Base-by-base conservation (phyloP, 1,140 invertebrate species). In the Aphaenogaster rudis region DNA sequence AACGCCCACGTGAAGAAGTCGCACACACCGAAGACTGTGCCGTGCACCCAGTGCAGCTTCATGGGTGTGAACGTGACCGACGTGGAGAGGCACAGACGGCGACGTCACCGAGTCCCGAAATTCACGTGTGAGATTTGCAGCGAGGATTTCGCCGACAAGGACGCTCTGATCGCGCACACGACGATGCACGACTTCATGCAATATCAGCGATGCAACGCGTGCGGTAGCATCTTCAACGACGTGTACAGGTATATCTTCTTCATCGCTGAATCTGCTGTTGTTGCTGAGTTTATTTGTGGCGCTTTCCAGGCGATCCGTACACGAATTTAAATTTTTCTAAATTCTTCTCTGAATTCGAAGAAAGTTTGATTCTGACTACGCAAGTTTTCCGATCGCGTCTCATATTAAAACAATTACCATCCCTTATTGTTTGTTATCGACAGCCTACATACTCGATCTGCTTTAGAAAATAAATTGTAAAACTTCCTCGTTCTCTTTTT, bases 1-100 rank as follows among this genome's bases (percentile, higher is more conserved):
- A 97, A 96, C 94, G 96, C 96, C 0, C 97, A 97, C 87, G 96
- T 97, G 88, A 98, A 98, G 92, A 97, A 97, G 33, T 97, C 85
- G 59, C 74, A 95, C 92, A 87, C 92, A 86, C 80, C 94, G 90
- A 86, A 93, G 88, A 84, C 92, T 8, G 63, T 86, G 28, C 61
- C 88, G 0, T 93, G 92, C 59, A 67, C 17, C 8, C 86, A 88
- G 36, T 93, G 92, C 71, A 88, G 45, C 7, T 93, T 91, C 54
- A 90, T 90, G 88, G 90, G 48, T 64, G 81, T 91, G 52, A 71
- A 64, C 36, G 28, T 80, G 7, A 74, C 85, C 9, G 93, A 94
- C 36, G 88, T 96, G 9, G 93, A 94, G 13, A 93, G 92, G n/a
- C 95, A 96, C 76, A 86, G 90, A 52, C 92, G 94, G n/a, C 91